These are phyloP conservation scores for Drosophila paramelanica DNA, from an alignment of 2,888 invertebrate species.

Conservation along the genomic window DNA sequence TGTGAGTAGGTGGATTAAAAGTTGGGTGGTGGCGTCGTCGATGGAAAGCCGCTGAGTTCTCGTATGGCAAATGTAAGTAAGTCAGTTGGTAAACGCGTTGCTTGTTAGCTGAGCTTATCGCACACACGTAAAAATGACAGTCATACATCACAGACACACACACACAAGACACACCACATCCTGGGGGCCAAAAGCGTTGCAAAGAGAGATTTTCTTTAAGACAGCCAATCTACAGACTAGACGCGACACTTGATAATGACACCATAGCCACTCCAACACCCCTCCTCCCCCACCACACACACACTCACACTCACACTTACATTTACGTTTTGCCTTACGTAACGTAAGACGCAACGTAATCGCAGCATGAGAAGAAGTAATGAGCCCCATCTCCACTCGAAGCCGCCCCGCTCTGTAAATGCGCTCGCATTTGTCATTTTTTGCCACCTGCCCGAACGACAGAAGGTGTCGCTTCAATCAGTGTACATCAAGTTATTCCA, in stretches of 20 bases:
- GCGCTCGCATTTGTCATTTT: slow-evolving; percentile 61
- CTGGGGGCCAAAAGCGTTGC: slow-evolving; percentile 7
- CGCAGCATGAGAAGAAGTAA: slow-evolving; percentile 67
- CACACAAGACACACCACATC: slow-evolving; percentile 9
- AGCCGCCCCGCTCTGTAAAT: slow-evolving; percentile 18
- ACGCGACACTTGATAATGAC: slow-evolving; percentile 68
- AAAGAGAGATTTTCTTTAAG: slow-evolving; percentile 36
- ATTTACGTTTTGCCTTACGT: slow-evolving; percentile 44
- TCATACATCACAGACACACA: slow-evolving; percentile 63
- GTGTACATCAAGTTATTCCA: slow-evolving; percentile 43
- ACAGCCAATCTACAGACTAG: slow-evolving; percentile 43
- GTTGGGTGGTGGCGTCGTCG: neutral
- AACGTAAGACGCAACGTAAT: slow-evolving; percentile 67
- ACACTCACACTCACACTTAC: neutral
- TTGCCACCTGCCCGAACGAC: slow-evolving; percentile 49
- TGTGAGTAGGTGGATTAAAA: slow-evolving; percentile 7
- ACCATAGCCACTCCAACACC: neutral
- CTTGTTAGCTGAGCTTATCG: slow-evolving; percentile 73
- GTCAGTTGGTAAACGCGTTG: slow-evolving; percentile 56
- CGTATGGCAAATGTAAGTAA: slow-evolving; percentile 52
- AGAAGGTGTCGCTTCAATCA: slow-evolving; percentile 59
- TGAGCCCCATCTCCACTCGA: slow-evolving; percentile 34
- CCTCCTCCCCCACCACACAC: too few species aligned
- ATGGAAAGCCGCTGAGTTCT: slow-evolving; percentile 8
- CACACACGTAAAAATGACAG: slow-evolving; percentile 70